Evolutionary conservation across 1,140 invertebrate species (phyloP).

Genomic region (Hycleus cichorii): DNA sequence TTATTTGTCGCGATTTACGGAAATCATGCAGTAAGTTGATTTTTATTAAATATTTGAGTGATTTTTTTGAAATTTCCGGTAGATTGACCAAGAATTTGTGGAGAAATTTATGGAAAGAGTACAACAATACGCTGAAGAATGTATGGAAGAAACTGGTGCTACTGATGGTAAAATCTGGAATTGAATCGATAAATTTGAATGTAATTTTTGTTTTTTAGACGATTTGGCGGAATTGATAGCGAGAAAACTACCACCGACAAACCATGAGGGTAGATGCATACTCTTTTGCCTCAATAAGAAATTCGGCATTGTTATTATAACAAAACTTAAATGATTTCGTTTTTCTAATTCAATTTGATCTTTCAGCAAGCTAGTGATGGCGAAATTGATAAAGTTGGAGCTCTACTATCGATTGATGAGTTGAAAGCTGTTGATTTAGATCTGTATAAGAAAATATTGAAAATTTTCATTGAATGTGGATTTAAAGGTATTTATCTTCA

Average conservation of each 20-base stretch:
- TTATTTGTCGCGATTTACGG: too few relatives aligned
- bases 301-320: conserved; percentile 5
- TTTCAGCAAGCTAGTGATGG: conserved; percentile 13
- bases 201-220: neutral
- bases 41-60: too few relatives aligned
- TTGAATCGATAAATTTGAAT: neutral
- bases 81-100: conserved; percentile 18
- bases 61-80: too few relatives aligned
- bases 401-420: conserved; percentile 5
- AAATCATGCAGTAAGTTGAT: too few relatives aligned
- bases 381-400: neutral
- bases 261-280: conserved; percentile 7
- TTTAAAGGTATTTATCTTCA: neutral
- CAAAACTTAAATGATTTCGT: neutral
- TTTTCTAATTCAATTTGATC: neutral
- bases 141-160: conserved; percentile 5
- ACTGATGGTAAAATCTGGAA: conserved; percentile 3
- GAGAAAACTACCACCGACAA: neutral
- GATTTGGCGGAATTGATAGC: conserved; percentile 4
- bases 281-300: conserved; percentile 10
- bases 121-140: conserved; percentile 9
- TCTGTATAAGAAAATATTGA: conserved; percentile 5
- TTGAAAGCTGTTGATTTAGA: conserved; percentile 9
- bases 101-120: conserved; percentile 17
- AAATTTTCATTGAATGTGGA: conserved; percentile 7